phyloP scores from a whole-genome alignment of 2,113 vertebrate species.

The Eretmochelys imbricata region DNA sequence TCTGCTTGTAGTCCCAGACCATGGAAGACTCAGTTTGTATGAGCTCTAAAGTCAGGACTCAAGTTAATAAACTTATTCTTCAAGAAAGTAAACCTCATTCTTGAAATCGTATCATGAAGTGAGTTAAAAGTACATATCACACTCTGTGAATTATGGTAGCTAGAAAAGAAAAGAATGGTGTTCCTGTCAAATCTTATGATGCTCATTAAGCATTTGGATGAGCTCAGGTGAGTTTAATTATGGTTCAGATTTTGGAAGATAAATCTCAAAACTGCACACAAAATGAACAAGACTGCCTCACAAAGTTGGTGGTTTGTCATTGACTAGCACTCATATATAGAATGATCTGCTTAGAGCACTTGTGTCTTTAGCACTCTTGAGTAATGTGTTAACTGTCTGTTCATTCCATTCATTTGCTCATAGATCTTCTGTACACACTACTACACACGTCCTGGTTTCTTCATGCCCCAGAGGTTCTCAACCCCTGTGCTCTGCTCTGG shows the following conservation, averaged over 20 bases:
- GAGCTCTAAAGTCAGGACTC: neutral
- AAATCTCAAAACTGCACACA: constrained; percentile 40
- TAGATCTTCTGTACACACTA: neutral
- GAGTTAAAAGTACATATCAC: neutral
- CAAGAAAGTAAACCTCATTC: neutral
- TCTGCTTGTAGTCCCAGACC: neutral
- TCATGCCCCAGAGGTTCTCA: too few relatives aligned
- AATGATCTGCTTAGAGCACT: constrained; percentile 15
- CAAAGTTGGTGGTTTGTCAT: neutral
- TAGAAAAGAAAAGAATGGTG: constrained; percentile 37
- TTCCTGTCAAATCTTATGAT: constrained; percentile 64
- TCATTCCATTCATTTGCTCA: neutral
- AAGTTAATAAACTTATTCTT: neutral
- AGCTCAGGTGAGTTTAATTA: constrained; percentile 66
- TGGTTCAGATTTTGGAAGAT: constrained; percentile 46
- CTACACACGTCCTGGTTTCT: too few relatives aligned
- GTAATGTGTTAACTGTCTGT: constrained; percentile 46
- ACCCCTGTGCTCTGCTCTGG: too few relatives aligned
- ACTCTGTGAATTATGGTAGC: neutral
- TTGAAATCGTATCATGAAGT: constrained; percentile 19
- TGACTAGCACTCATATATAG: constrained; percentile 10
- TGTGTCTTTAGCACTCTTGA: constrained; percentile 40
- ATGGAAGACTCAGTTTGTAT: neutral
- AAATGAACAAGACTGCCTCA: constrained; percentile 58
- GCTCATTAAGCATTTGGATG: constrained; percentile 61